Evolutionary conservation across 2,113 vertebrate genomes (phyloP).

Genomic region (Blennius ocellaris): DNA sequence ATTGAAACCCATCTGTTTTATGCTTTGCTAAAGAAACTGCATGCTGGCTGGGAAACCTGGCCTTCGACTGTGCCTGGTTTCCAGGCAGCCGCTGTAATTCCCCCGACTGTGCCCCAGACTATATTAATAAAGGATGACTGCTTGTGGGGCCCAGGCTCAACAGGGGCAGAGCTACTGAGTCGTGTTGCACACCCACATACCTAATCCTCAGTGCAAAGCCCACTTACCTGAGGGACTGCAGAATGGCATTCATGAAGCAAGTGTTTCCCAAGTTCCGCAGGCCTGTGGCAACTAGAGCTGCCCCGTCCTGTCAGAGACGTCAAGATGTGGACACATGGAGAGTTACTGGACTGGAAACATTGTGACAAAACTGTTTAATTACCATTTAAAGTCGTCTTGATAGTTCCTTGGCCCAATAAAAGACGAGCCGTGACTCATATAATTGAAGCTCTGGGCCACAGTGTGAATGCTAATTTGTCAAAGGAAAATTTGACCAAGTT

Average conservation of each 20-base stretch:
- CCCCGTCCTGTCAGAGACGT: constrained; percentile 83
- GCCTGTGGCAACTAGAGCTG: constrained; percentile 91
- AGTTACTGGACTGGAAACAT: constrained; percentile 1
- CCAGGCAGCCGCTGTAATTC: constrained; percentile 62
- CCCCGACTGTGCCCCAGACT: constrained; percentile 64
- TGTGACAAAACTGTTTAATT: background rate
- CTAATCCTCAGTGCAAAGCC: constrained; percentile 9
- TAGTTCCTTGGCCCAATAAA: background rate
- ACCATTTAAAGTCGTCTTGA: background rate
- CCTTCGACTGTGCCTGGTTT: constrained; percentile 42
- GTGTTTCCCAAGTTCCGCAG: constrained; percentile 97
- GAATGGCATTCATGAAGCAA: constrained; percentile 99
- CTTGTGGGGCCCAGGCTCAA: constrained; percentile 49
- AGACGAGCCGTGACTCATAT: constrained; percentile 5
- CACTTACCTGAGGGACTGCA: constrained; percentile 96
- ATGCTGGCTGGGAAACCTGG: constrained; percentile 27
- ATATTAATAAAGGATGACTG: constrained; percentile 74
- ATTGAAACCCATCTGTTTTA: constrained; percentile 4
- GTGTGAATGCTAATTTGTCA: constrained; percentile 9
- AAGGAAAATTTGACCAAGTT: background rate
- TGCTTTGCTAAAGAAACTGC: background rate
- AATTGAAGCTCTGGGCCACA: constrained; percentile 15
- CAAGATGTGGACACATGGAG: background rate
- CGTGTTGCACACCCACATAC: constrained; percentile 38
- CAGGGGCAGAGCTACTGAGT: constrained; percentile 36